phyloP scores from a whole-genome alignment of 2,888 invertebrate genomes.

The Aporophyla nigra region DNA sequence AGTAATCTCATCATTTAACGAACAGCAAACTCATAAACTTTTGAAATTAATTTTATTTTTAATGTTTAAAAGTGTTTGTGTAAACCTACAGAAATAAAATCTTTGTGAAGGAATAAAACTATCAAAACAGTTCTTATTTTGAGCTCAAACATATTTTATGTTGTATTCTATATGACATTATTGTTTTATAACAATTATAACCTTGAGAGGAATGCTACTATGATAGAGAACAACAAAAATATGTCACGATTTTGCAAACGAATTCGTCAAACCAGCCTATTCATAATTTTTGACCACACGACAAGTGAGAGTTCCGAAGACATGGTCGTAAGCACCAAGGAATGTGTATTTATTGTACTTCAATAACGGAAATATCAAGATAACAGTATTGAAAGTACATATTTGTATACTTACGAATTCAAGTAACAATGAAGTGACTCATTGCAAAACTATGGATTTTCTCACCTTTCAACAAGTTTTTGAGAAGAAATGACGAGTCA shows the following conservation, averaged over 20 bases:
- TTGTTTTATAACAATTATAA: neutral
- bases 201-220: neutral
- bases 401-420: conserved; percentile 28
- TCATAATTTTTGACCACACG: neutral
- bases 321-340: neutral
- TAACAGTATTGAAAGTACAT: conserved; percentile 16
- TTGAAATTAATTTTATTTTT: neutral
- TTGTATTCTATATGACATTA: neutral
- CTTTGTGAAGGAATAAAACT: neutral
- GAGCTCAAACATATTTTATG: neutral
- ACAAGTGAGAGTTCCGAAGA: conserved; percentile 15
- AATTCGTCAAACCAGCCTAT: neutral
- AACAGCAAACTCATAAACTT: neutral
- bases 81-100: neutral
- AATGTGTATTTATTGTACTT: conserved; percentile 8
- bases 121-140: too few species aligned
- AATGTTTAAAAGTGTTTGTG: neutral
- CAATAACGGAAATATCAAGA: conserved; percentile 29
- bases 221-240: neutral
- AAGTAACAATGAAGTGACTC: conserved; percentile 55
- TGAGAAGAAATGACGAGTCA: neutral
- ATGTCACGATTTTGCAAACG: neutral
- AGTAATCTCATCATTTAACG: neutral
- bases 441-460: conserved; percentile 43
- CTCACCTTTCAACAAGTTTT: conserved; percentile 5